A percentile compares a stretch with the other conserved stretches of the same genome.
Evolutionary conservation across 2,797 vertebrate species (phyloP).

Genomic region (Thalassophryne amazonica): DNA sequence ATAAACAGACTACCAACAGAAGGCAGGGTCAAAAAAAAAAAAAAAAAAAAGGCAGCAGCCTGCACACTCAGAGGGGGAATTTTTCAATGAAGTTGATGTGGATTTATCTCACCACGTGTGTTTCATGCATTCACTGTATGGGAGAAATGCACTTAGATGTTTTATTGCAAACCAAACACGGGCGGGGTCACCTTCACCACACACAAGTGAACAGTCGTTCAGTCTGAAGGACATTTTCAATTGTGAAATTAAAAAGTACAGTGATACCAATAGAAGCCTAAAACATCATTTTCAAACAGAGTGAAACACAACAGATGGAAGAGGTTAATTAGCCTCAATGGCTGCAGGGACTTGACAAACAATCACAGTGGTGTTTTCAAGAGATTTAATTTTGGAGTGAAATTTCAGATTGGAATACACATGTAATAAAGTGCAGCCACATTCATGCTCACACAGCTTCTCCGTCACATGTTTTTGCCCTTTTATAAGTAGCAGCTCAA

Average conservation of each 20-base stretch:
- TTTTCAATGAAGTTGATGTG: constrained; percentile 66
- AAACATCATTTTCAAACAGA: constrained; percentile 26
- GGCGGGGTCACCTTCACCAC: constrained; percentile 54
- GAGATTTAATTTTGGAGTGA: constrained; percentile 50
- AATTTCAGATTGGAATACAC: constrained; percentile 35
- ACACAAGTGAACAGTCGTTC: background rate
- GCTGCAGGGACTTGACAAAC: constrained; percentile 56
- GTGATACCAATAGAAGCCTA: constrained; percentile 9
- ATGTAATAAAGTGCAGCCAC: constrained; percentile 23
- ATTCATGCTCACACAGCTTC: too few relatives aligned
- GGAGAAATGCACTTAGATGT: constrained; percentile 58
- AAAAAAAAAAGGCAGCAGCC: constrained; percentile 61
- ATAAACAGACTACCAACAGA: constrained; percentile 60
- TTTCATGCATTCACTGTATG: constrained; percentile 37
- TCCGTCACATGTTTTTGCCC: too few relatives aligned
- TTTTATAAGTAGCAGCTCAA: too few relatives aligned
- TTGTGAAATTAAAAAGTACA: constrained; percentile 1
- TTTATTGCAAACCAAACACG: constrained; percentile 37
- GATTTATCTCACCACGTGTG: constrained; percentile 57
- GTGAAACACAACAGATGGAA: constrained; percentile 18
- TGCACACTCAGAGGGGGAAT: constrained; percentile 52
- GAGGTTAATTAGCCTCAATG: constrained; percentile 58
- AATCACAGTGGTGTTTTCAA: constrained; percentile 38
- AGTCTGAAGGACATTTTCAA: constrained; percentile 14
- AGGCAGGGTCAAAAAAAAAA: too few relatives aligned